phyloP scores from a whole-genome alignment of 2,888 invertebrate species.

The Galeopsomyia nigrocyanea region DNA sequence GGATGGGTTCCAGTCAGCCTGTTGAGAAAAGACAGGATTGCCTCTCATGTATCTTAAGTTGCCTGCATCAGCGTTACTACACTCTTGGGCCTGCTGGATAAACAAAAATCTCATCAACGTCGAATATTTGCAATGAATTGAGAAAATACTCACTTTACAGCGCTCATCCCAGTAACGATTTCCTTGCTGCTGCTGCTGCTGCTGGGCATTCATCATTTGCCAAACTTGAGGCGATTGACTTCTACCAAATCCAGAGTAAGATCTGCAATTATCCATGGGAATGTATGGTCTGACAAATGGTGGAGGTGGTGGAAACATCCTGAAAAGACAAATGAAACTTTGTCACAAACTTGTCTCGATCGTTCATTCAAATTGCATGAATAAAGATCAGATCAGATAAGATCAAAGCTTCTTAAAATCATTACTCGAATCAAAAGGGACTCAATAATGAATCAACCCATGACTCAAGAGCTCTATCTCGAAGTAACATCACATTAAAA shows the following conservation, averaged over 20 bases:
- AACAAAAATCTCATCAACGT: not conserved
- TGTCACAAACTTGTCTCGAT: not conserved
- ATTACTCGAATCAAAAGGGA: conserved; percentile 62
- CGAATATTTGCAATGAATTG: not conserved
- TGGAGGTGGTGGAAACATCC: conserved; percentile 47
- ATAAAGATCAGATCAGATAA: conserved; percentile 58
- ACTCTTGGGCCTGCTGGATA: conserved; percentile 28
- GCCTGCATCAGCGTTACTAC: conserved; percentile 31
- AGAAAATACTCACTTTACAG: conserved; percentile 38
- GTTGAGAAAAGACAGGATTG: conserved; percentile 51
- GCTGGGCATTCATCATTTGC: conserved; percentile 45
- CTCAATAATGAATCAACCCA: conserved; percentile 56
- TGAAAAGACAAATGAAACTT: conserved; percentile 6
- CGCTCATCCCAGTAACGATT: conserved; percentile 48
- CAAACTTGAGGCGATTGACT: conserved; percentile 58
- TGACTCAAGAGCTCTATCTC: conserved; percentile 64
- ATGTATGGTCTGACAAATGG: conserved; percentile 59
- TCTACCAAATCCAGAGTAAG: conserved; percentile 60
- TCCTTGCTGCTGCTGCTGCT: conserved; percentile 39
- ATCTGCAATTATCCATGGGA: conserved; percentile 58
- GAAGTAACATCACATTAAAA: conserved; percentile 57
- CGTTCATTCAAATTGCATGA: no score
- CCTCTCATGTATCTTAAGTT: conserved; percentile 36
- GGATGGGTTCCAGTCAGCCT: conserved; percentile 55
- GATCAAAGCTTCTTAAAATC: conserved; percentile 62